phyloP scores from a whole-genome alignment of 2,113 vertebrate species.

The Zingel zingel region DNA sequence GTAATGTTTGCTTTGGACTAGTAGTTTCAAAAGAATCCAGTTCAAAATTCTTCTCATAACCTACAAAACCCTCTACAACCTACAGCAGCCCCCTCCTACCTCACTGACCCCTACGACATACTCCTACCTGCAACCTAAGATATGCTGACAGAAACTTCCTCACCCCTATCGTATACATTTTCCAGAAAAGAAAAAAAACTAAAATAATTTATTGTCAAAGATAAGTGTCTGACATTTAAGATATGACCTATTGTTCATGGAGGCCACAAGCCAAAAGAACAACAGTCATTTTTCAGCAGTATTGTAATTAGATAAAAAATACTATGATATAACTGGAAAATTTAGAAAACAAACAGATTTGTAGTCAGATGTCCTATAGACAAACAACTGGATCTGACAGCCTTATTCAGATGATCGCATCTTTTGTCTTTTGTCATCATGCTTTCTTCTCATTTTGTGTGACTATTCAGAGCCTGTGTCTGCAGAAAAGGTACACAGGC shows the following conservation, averaged over 20 bases:
- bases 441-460: conserved; percentile 29
- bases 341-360: not conserved
- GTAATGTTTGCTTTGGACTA: not conserved
- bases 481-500: conserved; percentile 21
- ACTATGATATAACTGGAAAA: not conserved
- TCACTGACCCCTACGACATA: no score
- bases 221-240: conserved; percentile 1
- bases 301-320: not conserved
- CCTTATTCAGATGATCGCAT: conserved; percentile 25
- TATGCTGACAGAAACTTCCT: no score
- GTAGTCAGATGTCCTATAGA: not conserved
- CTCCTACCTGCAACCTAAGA: no score
- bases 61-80: no score
- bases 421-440: conserved; percentile 29
- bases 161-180: no score
- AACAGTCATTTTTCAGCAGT: not conserved
- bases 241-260: not conserved
- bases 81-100: no score
- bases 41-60: no score
- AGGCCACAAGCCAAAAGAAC: not conserved
- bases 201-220: not conserved
- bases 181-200: not conserved
- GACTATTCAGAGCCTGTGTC: conserved; percentile 19
- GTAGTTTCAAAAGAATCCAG: no score
- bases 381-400: conserved; percentile 2